Evolutionary conservation across 2,888 invertebrate genomes (phyloP).

Genomic region (Ryuthela nishihirai): DNA sequence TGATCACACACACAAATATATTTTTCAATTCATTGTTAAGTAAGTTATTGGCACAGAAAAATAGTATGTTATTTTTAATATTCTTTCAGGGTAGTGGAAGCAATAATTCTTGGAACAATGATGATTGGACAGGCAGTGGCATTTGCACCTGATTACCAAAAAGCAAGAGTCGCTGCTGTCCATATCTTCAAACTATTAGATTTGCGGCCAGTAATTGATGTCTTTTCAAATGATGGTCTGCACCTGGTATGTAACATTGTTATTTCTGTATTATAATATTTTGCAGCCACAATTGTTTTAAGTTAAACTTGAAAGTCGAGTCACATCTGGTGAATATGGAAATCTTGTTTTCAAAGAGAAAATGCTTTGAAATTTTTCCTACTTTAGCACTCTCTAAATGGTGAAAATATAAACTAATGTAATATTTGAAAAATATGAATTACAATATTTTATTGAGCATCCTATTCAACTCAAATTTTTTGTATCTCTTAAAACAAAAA

Average conservation of each 20-base stretch:
- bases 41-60: neutral
- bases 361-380: too few relatives aligned
- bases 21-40: neutral
- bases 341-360: too few relatives aligned
- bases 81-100: constrained; percentile 63
- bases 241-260: constrained; percentile 36
- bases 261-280: neutral
- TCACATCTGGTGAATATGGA: too few relatives aligned
- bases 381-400: too few relatives aligned
- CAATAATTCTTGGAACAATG: constrained; percentile 70
- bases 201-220: constrained; percentile 59
- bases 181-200: constrained; percentile 62
- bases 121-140: constrained; percentile 73
- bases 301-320: too few relatives aligned
- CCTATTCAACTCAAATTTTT: too few relatives aligned
- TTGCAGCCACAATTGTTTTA: too few relatives aligned
- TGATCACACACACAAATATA: neutral
- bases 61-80: too few relatives aligned
- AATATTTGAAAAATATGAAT: too few relatives aligned
- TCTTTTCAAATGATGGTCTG: constrained; percentile 39
- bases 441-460: too few relatives aligned
- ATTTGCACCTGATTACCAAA: constrained; percentile 76
- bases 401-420: too few relatives aligned
- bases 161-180: constrained; percentile 68
- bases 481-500: too few relatives aligned